Conservation (phyloP, 2,797 vertebrate genomes). For the Takifugu rubripes region DNA sequence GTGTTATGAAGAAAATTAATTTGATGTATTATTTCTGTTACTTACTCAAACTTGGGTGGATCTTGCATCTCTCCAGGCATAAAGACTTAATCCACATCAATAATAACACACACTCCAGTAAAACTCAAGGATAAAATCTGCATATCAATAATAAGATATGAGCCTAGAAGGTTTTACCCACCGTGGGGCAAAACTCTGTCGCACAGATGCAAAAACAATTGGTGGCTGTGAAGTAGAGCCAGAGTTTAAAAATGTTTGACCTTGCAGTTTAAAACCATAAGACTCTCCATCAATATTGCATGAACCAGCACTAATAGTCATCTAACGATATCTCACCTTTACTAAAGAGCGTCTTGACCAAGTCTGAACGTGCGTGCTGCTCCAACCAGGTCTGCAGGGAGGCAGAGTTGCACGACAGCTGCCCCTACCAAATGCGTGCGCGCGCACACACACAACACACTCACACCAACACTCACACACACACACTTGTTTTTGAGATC, state of each 20-base stretch:
- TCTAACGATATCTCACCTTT: slow-evolving; percentile 58
- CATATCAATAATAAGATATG: background rate
- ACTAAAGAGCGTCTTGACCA: slow-evolving; percentile 44
- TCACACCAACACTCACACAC: slow-evolving; percentile 18
- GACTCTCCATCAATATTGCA: slow-evolving; percentile 33
- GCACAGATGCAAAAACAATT: background rate
- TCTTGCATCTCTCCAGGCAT: no score
- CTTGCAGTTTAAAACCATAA: slow-evolving; percentile 40
- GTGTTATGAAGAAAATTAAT: no score
- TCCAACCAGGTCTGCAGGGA: slow-evolving; percentile 22
- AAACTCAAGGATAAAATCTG: no score
- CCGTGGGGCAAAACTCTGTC: no score
- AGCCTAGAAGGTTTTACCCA: background rate
- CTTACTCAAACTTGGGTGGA: no score
- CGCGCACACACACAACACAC: slow-evolving; percentile 18
- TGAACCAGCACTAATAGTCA: slow-evolving; percentile 50
- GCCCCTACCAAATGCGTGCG: slow-evolving; percentile 6
- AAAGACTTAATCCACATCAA: no score
- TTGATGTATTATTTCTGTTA: no score
- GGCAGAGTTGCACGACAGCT: slow-evolving; percentile 15
- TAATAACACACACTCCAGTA: no score
- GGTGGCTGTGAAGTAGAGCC: slow-evolving; percentile 21
- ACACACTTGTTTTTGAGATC: slow-evolving; percentile 48
- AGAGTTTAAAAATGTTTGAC: slow-evolving; percentile 47
- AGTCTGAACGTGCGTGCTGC: slow-evolving; percentile 17